A percentile compares a stretch with the other conserved stretches of the same genome.
Conservation (phyloP, 2,888 invertebrate genomes). For the Ptychoptera albimana region DNA sequence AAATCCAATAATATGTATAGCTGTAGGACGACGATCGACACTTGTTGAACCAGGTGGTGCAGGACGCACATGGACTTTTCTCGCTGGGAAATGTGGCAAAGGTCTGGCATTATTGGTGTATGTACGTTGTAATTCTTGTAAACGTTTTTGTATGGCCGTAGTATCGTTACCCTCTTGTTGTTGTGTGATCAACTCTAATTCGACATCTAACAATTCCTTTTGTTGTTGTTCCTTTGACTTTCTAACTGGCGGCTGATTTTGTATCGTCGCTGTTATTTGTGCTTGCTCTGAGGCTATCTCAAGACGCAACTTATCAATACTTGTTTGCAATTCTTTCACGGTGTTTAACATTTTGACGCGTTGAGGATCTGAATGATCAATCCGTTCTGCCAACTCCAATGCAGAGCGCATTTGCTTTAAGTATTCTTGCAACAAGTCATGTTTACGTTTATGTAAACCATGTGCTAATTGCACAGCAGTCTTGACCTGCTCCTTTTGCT, state of each 20-base stretch:
- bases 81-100: conserved; percentile 12
- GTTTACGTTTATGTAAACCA: conserved; percentile 70
- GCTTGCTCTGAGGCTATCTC: conserved; percentile 29
- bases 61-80: conserved; percentile 18
- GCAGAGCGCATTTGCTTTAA: conserved; percentile 74
- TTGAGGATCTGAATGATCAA: conserved; percentile 53
- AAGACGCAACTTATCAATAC: conserved; percentile 45
- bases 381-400: conserved; percentile 65
- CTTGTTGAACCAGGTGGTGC: conserved; percentile 31
- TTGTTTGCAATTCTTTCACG: conserved; percentile 66
- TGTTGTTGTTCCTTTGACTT: conserved; percentile 69
- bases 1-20: conserved; percentile 76
- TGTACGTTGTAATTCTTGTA: conserved; percentile 48
- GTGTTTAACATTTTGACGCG: conserved; percentile 60
- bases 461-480: conserved; percentile 61
- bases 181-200: conserved; percentile 77
- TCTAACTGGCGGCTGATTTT: conserved; percentile 29
- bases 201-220: conserved; percentile 79
- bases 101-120: conserved; percentile 14
- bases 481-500: conserved; percentile 57
- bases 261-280: conserved; percentile 28
- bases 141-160: conserved; percentile 58
- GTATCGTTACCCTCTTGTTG: conserved; percentile 79
- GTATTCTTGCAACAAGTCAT: conserved; percentile 74
- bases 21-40: conserved; percentile 75